A percentile compares a stretch with the other conserved stretches of the same genome.
phyloP scores from a whole-genome alignment of 2,113 vertebrate genomes.

The Zingel zingel region DNA sequence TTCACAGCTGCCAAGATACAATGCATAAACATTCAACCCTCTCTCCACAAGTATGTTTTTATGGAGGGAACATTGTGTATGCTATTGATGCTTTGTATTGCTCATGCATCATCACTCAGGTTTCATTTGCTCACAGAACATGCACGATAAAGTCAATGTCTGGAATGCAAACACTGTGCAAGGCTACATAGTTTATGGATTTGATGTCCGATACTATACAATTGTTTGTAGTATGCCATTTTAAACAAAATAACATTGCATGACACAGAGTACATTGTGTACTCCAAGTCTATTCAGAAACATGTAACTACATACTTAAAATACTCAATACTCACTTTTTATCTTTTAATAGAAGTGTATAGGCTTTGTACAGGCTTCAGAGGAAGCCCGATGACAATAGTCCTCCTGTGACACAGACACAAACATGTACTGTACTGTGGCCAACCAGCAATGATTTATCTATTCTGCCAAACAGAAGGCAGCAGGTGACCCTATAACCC shows the following conservation, averaged over 20 bases:
- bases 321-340: not conserved
- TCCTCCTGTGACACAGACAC: slow-evolving; percentile 1
- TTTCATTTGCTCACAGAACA: slow-evolving; percentile 5
- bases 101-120: not conserved
- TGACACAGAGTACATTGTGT: not conserved
- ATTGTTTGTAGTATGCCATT: not conserved
- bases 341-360: not conserved
- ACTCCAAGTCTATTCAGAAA: not conserved
- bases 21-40: slow-evolving; percentile 1
- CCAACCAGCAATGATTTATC: not conserved
- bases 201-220: not conserved
- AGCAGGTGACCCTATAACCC: slow-evolving; percentile 9
- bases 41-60: not conserved
- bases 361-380: not conserved
- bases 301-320: not conserved
- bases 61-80: not conserved
- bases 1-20: not conserved
- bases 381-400: not conserved
- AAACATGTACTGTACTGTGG: not conserved
- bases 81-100: slow-evolving; percentile 1
- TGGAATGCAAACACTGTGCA: slow-evolving; percentile 4
- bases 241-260: not conserved
- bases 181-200: not conserved
- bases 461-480: not conserved
- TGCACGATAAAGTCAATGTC: not conserved